Base-by-base conservation (phyloP, 2,113 vertebrate species). In the Fulica atra region DNA sequence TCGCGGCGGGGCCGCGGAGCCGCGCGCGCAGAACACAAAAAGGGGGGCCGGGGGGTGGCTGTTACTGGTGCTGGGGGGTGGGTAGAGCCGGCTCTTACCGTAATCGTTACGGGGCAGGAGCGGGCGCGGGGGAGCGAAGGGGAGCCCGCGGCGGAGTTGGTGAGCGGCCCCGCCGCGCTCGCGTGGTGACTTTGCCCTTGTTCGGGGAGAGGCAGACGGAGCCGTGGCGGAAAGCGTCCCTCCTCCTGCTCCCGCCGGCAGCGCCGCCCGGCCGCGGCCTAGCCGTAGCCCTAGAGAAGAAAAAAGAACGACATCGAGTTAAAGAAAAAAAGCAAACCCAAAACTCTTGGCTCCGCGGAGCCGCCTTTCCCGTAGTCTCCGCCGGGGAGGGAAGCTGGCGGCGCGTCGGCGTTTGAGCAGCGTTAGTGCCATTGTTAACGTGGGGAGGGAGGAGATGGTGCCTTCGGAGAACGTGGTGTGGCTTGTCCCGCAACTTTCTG, bases 281-380 rank as follows among this genome's bases (percentile, higher is more conserved):
- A 1, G 36, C n/a, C 1, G 0, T 5, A 0, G 46, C 44, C 50
- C 0, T 3, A 0, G 1, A 1, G 46, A 21, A 48, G 50, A 11
- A 50, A 21, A 10, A 29, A 24, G 8, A 3, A 44, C 42, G 42
- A 18, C 18, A 17, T 44, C 42, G 42, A 44, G 42, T 44, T 44
- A 17, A 44, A 44, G 18, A 44, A 48, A 48, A 48, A 8, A 17
- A 48, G 20, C 18, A 48, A 11, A 11, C 46, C 46, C 42, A 44
- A 2, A 7, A 1, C 1, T 1, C 1, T 9, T 2, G 5, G 1
- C 53, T 14, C 16, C 24, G 66, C 68, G 3, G 60, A 29, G 31
- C 9, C 72, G 3, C 35, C 40, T 38, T 33, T 15, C 25, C 29
- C 29, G 7, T 11, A 2, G 16, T 1, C 3, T 16, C 9, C 29